phyloP scores from a whole-genome alignment of 1,140 invertebrate species.

The Drosophila lacteicornis region DNA sequence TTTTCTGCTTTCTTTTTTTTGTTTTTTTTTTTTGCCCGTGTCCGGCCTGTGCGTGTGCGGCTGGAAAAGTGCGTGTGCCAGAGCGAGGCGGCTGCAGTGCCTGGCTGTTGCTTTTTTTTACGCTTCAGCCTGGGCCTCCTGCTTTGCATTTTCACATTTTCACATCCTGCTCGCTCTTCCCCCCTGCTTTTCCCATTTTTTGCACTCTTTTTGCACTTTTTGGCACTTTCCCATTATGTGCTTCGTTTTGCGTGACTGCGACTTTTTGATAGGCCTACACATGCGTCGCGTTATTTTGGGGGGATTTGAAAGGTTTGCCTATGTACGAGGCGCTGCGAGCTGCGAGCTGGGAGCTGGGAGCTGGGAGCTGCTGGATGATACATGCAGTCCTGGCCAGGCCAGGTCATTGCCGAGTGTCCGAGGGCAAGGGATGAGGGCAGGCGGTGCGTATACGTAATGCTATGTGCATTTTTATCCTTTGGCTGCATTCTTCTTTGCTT shows the following conservation, averaged over 20 bases:
- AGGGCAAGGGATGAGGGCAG: conserved; percentile 27
- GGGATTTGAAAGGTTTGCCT: conserved; percentile 76
- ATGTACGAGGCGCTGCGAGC: conserved; percentile 37
- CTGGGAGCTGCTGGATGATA: conserved; percentile 7
- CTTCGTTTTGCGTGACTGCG: conserved; percentile 60
- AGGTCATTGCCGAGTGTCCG: conserved; percentile 15
- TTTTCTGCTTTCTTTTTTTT: conserved; percentile 32
- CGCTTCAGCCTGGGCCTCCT: too few species aligned
- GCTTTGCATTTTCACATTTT: conserved; percentile 21
- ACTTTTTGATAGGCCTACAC: conserved; percentile 83
- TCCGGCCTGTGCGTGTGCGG: conserved; percentile 31
- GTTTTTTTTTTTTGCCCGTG: conserved; percentile 47
- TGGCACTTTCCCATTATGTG: conserved; percentile 77
- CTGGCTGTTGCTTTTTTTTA: too few species aligned
- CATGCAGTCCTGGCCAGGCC: conserved; percentile 12
- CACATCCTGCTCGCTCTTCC: conserved; percentile 36
- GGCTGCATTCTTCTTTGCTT: not conserved
- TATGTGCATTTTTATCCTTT: conserved; percentile 47
- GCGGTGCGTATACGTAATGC: conserved; percentile 74
- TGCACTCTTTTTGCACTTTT: conserved; percentile 44
- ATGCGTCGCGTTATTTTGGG: conserved; percentile 66
- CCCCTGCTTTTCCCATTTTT: conserved; percentile 4
- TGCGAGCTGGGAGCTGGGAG: not conserved
- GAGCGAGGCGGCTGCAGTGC: conserved; percentile 66
- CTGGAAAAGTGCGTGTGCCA: conserved; percentile 44